Evolutionary conservation across 2,113 vertebrate genomes (phyloP).

Genomic region (Dasyurus viverrinus): DNA sequence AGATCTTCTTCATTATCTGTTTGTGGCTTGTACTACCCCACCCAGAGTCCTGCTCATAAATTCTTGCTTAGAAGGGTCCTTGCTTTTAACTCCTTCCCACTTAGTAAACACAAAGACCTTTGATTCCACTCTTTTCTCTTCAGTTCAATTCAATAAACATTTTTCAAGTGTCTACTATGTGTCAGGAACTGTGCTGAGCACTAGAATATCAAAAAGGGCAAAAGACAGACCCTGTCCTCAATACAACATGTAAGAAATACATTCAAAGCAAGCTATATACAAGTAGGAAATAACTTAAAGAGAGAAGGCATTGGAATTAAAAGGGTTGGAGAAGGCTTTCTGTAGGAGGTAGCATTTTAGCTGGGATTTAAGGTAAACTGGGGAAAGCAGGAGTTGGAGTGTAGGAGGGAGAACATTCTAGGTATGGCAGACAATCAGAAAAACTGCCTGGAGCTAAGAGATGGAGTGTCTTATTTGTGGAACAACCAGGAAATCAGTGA

Average conservation of each 20-base stretch:
- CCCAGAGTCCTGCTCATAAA: background rate
- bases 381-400: background rate
- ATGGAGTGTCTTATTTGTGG: too few species aligned
- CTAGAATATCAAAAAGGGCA: background rate
- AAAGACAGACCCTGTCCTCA: background rate
- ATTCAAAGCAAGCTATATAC: background rate
- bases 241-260: background rate
- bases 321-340: background rate
- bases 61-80: background rate
- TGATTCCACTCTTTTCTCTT: background rate
- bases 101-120: background rate
- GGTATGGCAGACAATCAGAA: background rate
- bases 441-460: background rate
- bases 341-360: background rate
- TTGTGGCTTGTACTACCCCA: background rate
- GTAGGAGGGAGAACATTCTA: background rate
- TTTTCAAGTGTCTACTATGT: background rate
- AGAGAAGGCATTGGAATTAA: background rate
- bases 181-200: background rate
- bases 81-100: background rate
- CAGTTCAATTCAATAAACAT: background rate
- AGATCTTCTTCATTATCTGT: conserved; percentile 6
- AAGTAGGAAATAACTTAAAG: background rate
- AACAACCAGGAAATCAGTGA: background rate
- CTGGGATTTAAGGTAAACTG: background rate